Evolutionary conservation across 2,888 invertebrate genomes (phyloP).

Genomic region (Ormia ochracea): DNA sequence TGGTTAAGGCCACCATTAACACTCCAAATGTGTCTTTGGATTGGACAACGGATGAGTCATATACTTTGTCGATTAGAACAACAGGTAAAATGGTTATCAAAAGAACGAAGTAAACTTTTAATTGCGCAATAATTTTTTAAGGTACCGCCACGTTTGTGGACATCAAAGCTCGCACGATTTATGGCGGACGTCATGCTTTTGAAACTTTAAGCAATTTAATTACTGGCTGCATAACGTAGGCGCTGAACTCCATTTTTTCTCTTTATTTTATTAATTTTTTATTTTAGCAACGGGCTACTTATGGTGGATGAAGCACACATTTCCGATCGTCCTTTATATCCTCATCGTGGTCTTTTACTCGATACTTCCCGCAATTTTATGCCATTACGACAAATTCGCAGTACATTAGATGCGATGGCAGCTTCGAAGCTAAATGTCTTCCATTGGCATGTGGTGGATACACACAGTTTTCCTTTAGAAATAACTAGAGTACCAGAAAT

Average conservation of each 20-base stretch:
- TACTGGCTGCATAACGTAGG: constrained; percentile 71
- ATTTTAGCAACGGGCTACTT: constrained; percentile 79
- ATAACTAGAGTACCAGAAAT: constrained; percentile 85
- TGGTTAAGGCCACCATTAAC: constrained; percentile 79
- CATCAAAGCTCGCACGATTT: constrained; percentile 81
- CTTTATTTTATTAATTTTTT: background rate
- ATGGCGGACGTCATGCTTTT: constrained; percentile 85
- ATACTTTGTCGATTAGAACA: constrained; percentile 80
- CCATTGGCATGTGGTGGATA: constrained; percentile 94
- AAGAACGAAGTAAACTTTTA: background rate
- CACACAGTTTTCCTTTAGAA: constrained; percentile 93
- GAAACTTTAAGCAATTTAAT: constrained; percentile 86
- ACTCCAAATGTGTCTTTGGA: constrained; percentile 78
- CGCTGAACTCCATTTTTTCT: background rate
- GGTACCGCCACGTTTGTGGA: constrained; percentile 79
- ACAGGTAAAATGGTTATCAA: constrained; percentile 76
- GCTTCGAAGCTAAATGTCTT: constrained; percentile 93
- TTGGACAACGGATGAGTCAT: constrained; percentile 85
- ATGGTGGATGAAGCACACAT: constrained; percentile 82
- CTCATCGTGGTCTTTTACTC: constrained; percentile 90
- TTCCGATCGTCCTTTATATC: constrained; percentile 87
- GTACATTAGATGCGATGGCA: constrained; percentile 88
- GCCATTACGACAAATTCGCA: constrained; percentile 82
- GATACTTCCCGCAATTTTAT: constrained; percentile 94
- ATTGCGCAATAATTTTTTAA: background rate